Base-by-base conservation (phyloP, 2,888 invertebrate genomes). In the Eustalomyia histrio region DNA sequence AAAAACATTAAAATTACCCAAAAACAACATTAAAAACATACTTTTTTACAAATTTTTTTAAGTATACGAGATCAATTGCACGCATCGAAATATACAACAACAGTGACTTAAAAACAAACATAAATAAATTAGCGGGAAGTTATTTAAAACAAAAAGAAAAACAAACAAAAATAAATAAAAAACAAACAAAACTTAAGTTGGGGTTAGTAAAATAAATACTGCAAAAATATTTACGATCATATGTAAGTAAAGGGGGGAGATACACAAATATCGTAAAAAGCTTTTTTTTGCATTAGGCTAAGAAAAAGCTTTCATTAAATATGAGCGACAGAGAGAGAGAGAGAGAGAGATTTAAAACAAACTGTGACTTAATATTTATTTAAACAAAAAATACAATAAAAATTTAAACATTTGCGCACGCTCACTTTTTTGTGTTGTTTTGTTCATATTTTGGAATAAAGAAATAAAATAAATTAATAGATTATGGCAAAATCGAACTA, bases 371-470 rank as follows among this genome's bases (percentile, higher is more conserved):
- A 75, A 75, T 69, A 65, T 67, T 60, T 80, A 24, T 67, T 80
- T 65, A 60, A 65, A 67, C 29, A 52, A 64, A 63, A 65, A 58
- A 24, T n/a, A n/a, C n/a, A 33, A 60, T 63, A 35, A 72, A 35
- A 17, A 39, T 63, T 58, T 18, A 73, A 67, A 81, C 74, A 81
- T 81, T 81, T 69, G 80, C 74, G 76, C 80, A 81, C 80, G 74
- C 80, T 81, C 80, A 69, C 53, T 80, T 76, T 53, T 76, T 61
- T 64, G 47, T 43, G n/a, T 14, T 50, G 5, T 57, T 57, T 14
- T 12, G 10, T 33, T 39, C 5, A 8, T 60, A 7, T 61, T 64
- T 55, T 24, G 39, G 52, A 64, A 64, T 58, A 71, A 64, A 58
- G 16, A 24, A 63, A 18, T n/a, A 74, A 60, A 35, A 57, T 57